Percentiles rank a stretch among this genome's conserved stretches.
These are phyloP conservation scores for Arenicola marina DNA, from an alignment of 2,888 invertebrate species.

Conservation along the genomic window DNA sequence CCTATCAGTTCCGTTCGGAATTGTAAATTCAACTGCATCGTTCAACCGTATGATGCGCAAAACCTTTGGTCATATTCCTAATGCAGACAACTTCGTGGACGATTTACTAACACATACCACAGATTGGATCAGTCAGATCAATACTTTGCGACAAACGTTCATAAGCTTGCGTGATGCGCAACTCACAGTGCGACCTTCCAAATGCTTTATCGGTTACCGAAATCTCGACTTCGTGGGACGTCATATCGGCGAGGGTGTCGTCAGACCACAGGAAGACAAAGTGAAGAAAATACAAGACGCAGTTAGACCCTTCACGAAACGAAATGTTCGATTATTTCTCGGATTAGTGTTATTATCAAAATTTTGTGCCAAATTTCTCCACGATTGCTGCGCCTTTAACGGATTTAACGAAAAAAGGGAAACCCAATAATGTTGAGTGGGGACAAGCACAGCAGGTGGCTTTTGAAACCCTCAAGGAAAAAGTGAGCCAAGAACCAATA, in stretches of 20 bases:
- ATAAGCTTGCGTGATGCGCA: neutral
- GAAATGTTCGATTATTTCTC: neutral
- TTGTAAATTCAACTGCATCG: neutral
- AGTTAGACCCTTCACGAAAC: neutral
- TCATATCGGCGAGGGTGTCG: neutral
- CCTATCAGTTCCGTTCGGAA: conserved; percentile 7
- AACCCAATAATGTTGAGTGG: conserved; percentile 24
- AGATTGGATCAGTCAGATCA: neutral
- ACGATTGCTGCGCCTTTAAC: conserved; percentile 26
- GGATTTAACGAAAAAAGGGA: conserved; percentile 28
- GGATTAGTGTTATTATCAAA: conserved; percentile 8
- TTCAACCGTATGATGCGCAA: conserved; percentile 4
- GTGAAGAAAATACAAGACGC: neutral
- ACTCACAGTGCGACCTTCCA: neutral
- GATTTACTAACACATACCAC: conserved; percentile 1
- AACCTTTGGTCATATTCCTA: neutral
- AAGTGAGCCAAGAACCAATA: conserved; percentile 10
- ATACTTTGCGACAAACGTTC: neutral
- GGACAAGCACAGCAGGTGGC: neutral
- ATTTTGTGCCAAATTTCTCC: conserved; percentile 29
- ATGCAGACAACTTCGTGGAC: neutral
- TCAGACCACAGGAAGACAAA: neutral
- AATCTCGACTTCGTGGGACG: neutral
- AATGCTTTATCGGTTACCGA: neutral
- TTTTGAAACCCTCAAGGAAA: neutral